Evolutionary conservation across 1,140 invertebrate species (phyloP).

Genomic region (Diuraphis noxia): DNA sequence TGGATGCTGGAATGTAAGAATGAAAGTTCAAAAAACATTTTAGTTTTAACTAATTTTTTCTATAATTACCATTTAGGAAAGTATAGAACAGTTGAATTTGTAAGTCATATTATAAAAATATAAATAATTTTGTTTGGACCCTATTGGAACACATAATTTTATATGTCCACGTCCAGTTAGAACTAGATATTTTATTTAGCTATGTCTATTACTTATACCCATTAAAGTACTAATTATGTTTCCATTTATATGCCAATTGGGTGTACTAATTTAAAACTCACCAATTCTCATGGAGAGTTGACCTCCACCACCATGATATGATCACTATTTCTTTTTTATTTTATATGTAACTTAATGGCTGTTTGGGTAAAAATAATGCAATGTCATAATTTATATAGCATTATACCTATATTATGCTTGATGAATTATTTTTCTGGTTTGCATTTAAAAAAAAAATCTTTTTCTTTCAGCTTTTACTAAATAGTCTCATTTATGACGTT

Average conservation of each 20-base stretch:
- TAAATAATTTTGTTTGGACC: no score
- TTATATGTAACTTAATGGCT: background rate
- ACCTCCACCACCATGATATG: background rate
- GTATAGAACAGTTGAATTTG: no score
- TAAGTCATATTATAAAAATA: no score
- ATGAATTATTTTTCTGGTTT: background rate
- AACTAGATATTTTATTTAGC: no score
- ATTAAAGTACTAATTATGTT: background rate
- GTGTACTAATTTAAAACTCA: background rate
- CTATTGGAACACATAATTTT: no score
- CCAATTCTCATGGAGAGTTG: background rate
- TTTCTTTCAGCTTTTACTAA: background rate
- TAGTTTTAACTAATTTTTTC: no score
- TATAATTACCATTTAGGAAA: no score
- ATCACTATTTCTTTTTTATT: background rate
- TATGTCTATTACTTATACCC: background rate
- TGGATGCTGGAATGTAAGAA: no score
- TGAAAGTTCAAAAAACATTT: no score
- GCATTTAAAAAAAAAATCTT: background rate
- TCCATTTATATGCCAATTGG: no score
- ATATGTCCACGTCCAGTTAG: no score
- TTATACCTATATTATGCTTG: no score
- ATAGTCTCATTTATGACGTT: background rate
- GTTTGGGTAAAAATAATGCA: background rate
- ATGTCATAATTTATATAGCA: background rate